Evolutionary conservation across 2,797 vertebrate genomes (phyloP), one percentile per base, ranked within the genome.

Genomic region (Tragelaphus eurycerus): DNA sequence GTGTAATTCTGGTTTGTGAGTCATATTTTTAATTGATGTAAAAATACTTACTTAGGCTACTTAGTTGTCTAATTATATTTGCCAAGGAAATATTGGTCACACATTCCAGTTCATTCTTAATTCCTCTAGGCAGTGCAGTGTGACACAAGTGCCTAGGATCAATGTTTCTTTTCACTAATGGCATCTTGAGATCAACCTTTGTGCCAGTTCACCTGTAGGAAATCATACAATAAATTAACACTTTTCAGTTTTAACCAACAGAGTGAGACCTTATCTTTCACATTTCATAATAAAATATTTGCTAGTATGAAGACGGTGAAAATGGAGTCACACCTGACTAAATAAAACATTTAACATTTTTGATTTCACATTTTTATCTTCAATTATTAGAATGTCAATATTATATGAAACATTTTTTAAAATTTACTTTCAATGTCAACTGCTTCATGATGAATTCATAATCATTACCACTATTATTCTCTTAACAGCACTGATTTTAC

Each of bases 101-200:
- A 98, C 99, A 99, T 99, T 99, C 99, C 98, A 99, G 97, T 98
- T 99, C 99, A 83, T 99, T 99, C 99, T 99, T 99, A 98, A 99
- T 99, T 97, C 99, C 99, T 98, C 99, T 99, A 83, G 99, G 99
- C 98, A 99, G 99, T 94, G 99, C 99, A 90, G 99, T 99, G 98
- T 99, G 99, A 99, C 99, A 99, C 99, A 99, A 98, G 98, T 99
- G 99, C 99, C 99, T 98, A 86, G 99, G 99, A 98, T 99, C 99
- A 50, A 99, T 99, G 98, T 99, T 99, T 98, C 99, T 99, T 99
- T 99, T 99, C 96, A 99, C 99, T 98, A 99, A 98, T 0, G 99
- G 99, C 99, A 99, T 99, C 98, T 98, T 99, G 99, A 98, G 98
- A 98, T 97, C 97, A 97, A 98, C 98, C 97, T 98, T 87, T 97